Evolutionary conservation across 2,113 vertebrate genomes (phyloP), one percentile per base, ranked within the genome.

Genomic region (Sceloporus tristichus): DNA sequence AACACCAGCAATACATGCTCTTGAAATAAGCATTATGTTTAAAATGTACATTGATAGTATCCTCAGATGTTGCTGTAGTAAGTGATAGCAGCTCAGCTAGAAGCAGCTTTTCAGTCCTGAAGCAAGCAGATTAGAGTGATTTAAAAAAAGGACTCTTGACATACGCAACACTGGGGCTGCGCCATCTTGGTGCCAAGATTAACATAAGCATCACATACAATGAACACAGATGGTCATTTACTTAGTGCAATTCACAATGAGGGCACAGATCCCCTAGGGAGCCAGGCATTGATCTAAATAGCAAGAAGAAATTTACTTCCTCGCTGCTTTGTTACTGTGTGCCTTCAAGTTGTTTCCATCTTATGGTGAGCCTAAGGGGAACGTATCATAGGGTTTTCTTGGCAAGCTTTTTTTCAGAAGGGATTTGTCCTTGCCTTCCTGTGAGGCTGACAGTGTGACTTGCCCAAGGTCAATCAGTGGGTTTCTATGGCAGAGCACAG

Each of bases 101-200:
- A 87, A 27, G 56, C 68, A 85, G 71, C n/a, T 29, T 54, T 86
- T 79, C 40, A 59, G 3, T 34, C 38, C 13, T 48, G 27, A 82
- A 87, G 40, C 62, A 79, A 78, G 38, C 79, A 82, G 79, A 87
- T 82, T 87, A 82, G 34, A 81, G 56, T 74, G 70, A 87, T 87
- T 73, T 42, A 74, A 87, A 42, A 62, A 82, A 87, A 82, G 54
- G 54, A 16, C 54, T 65, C 38, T 59, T 73, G 79, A 48, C 70
- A 80, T 73, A 18, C 56, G 68, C 27, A 75, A 38, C 56, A 74
- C 54, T 82, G 79, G 25, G 68, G 38, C 68, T 74, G 34, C 59
- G 38, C 34, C 85, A 59, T 80, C 34, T 40, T 73, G 25, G 59
- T 73, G 23, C 53, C 19, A 62, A 59, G 34, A 81, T 81, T 87